Evolutionary conservation across 2,888 invertebrate genomes (phyloP), one percentile per base, ranked within the genome.

Genomic region (Ganaspis brasiliensis): DNA sequence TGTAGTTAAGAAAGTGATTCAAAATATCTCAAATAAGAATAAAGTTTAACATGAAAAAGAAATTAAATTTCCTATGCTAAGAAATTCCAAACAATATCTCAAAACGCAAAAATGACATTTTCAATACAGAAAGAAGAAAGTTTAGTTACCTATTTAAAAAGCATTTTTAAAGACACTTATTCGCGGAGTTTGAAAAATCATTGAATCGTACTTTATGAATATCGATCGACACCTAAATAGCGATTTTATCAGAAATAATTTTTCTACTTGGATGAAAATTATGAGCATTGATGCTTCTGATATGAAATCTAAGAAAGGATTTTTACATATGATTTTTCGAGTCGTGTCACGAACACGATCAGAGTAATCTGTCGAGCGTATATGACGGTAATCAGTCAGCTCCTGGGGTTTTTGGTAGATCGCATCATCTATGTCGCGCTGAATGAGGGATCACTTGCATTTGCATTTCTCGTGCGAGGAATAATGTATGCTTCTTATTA

Each of bases 401-500:
- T 81, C 77, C 72, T 76, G 78, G 81, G 82, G 79, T 82, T 81
- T n/a, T 79, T 73, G 83, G 77, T 84, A 81, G 87, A 88, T 87
- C 86, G 84, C 82, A 83, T 63, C 63, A 63, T 83, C 83, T 79
- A 77, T 72, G 81, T 79, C 82, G 76, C 75, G 67, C 76, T 75
- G 79, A 74, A 78, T 86, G 85, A 88, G 83, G 84, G 88, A 89
- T 89, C 85, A 85, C 74, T 74, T 74, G 81, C 84, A 89, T 89
- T 89, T 89, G 87, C 89, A 89, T 89, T 82, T 82, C 83, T 80
- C 89, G 89, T 89, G 89, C 85, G 82, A 74, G 81, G 89, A 89
- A 89, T 89, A 88, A 82, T 82, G 74, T 81, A 80, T 85, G 81
- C 82, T 72, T 31, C 73, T 74, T 78, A 76, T 78, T 57, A 76